Percentiles rank a stretch among this genome's conserved stretches.
These are phyloP conservation scores for Merluccius polli DNA, from an alignment of 2,797 vertebrate genomes.

Conservation along the genomic window DNA sequence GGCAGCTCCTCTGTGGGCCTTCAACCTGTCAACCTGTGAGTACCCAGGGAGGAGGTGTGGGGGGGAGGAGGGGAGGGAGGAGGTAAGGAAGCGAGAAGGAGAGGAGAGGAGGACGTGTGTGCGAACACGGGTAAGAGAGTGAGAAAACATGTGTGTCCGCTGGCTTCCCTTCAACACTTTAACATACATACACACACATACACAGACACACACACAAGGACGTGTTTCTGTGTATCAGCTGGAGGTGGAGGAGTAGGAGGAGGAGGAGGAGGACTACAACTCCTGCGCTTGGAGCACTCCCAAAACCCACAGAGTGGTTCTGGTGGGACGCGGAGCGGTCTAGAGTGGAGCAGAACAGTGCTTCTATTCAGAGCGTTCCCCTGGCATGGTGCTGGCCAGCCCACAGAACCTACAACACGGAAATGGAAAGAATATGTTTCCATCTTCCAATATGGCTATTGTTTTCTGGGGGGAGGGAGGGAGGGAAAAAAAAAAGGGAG, in stretches of 20 bases:
- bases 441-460: slow-evolving; percentile 23
- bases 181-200: neutral
- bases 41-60: neutral
- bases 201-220: neutral
- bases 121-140: slow-evolving; percentile 23
- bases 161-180: neutral
- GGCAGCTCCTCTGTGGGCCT: neutral
- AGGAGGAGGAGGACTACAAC: slow-evolving; percentile 40
- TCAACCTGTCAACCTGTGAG: neutral
- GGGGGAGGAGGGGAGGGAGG: too few species aligned
- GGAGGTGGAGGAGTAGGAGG: neutral
- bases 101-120: slow-evolving; percentile 8
- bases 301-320: slow-evolving; percentile 63
- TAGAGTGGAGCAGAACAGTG: slow-evolving; percentile 66
- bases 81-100: neutral
- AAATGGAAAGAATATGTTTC: slow-evolving; percentile 36
- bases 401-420: slow-evolving; percentile 47
- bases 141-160: slow-evolving; percentile 21
- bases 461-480: neutral
- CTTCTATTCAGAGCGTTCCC: slow-evolving; percentile 71
- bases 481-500: neutral
- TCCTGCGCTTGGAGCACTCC: slow-evolving; percentile 58
- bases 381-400: slow-evolving; percentile 56
- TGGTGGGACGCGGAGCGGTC: slow-evolving; percentile 52
- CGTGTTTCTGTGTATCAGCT: neutral